Conservation (phyloP, 2,113 vertebrate species). For the Callopanchax toddi region DNA sequence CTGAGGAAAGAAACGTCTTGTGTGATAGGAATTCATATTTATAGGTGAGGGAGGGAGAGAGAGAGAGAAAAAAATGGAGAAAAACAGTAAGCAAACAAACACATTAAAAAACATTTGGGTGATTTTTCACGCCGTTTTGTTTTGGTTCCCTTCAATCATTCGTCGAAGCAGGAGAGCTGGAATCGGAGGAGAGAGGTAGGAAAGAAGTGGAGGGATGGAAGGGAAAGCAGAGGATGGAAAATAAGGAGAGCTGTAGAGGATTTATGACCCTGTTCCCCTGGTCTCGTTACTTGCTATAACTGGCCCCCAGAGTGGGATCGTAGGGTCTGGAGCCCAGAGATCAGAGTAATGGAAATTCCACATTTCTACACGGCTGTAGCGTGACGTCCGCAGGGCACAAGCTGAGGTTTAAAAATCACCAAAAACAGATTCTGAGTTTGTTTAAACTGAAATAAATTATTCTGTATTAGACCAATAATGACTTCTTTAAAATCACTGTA, state of each 20-base stretch:
- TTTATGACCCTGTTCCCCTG: slow-evolving; percentile 76
- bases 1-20: slow-evolving; percentile 28
- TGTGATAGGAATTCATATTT: slow-evolving; percentile 62
- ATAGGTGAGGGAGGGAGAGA: slow-evolving; percentile 24
- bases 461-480: slow-evolving; percentile 15
- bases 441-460: slow-evolving; percentile 22
- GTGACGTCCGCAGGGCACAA: slow-evolving; percentile 50
- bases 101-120: slow-evolving; percentile 38
- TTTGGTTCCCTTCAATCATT: slow-evolving; percentile 46
- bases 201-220: slow-evolving; percentile 27
- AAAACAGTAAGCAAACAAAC: slow-evolving; percentile 28
- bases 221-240: slow-evolving; percentile 49
- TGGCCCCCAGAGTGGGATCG: slow-evolving; percentile 76
- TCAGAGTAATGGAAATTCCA: slow-evolving; percentile 77
- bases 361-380: slow-evolving; percentile 61
- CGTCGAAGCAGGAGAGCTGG: slow-evolving; percentile 34
- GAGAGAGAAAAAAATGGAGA: too few relatives aligned
- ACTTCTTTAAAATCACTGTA: slow-evolving; percentile 16
- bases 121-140: slow-evolving; percentile 44
- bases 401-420: slow-evolving; percentile 9
- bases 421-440: slow-evolving; percentile 18
- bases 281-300: slow-evolving; percentile 78
- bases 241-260: slow-evolving; percentile 65
- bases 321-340: slow-evolving; percentile 61
- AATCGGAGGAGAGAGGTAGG: slow-evolving; percentile 23